Evolutionary conservation across 2,888 invertebrate species (phyloP).

Genomic region (Fabriciana adippe): DNA sequence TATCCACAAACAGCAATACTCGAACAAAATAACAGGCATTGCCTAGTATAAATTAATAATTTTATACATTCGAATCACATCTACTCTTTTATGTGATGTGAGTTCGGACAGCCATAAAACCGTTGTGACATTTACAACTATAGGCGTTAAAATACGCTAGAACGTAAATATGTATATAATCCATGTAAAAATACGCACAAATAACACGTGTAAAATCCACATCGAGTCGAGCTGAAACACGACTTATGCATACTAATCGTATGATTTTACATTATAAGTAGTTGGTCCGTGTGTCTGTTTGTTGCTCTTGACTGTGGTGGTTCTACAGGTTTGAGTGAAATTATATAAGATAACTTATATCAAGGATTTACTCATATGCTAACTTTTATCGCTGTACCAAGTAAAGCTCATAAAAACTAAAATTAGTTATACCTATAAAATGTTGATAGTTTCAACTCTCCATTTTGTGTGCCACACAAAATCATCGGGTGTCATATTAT

Average conservation of each 20-base stretch:
- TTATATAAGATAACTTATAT: too few species aligned
- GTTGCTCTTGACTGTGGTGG: background rate
- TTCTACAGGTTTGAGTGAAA: too few species aligned
- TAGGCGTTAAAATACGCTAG: constrained; percentile 32
- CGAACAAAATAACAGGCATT: too few species aligned
- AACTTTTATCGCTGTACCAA: too few species aligned
- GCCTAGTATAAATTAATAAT: background rate
- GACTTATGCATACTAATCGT: constrained; percentile 11
- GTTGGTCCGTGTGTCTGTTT: background rate
- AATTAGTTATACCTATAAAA: too few species aligned
- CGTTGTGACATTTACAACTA: constrained; percentile 36
- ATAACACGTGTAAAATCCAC: constrained; percentile 16
- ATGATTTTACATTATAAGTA: background rate
- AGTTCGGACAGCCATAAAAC: constrained; percentile 30
- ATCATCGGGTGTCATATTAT: too few species aligned
- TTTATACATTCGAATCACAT: constrained; percentile 16
- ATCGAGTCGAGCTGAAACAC: background rate
- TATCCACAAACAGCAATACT: too few species aligned
- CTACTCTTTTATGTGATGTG: constrained; percentile 6
- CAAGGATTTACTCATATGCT: too few species aligned
- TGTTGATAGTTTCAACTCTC: too few species aligned
- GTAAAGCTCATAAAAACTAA: too few species aligned
- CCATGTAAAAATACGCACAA: constrained; percentile 1
- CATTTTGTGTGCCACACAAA: too few species aligned
- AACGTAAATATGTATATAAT: background rate